Percentiles rank a stretch among this genome's conserved stretches.
Conservation (phyloP, 2,888 invertebrate genomes). For the Siphonodentalium dalli region DNA sequence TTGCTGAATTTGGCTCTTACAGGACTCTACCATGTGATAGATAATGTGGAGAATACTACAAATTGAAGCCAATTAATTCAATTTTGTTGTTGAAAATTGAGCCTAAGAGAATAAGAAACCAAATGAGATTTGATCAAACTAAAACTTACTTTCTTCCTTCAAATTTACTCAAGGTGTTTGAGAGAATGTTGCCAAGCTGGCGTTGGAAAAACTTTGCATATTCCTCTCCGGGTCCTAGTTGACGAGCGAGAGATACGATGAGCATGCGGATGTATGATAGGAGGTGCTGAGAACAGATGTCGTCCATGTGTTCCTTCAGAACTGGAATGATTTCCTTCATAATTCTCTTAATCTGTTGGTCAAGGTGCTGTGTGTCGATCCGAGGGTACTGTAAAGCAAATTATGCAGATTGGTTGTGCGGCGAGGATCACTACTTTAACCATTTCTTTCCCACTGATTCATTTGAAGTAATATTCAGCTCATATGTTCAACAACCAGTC, state of each 20-base stretch:
- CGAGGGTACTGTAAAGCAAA: conserved; percentile 48
- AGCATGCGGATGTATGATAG: conserved; percentile 56
- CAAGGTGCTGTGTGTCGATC: conserved; percentile 60
- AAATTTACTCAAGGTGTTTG: conserved; percentile 64
- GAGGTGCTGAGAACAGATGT: conserved; percentile 60
- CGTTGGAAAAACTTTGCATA: conserved; percentile 62
- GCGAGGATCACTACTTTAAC: not conserved
- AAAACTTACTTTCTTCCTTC: conserved; percentile 60
- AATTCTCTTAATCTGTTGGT: conserved; percentile 62
- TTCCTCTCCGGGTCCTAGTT: conserved; percentile 51
- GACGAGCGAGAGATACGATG: conserved; percentile 51
- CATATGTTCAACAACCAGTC: too few species aligned
- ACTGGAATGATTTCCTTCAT: conserved; percentile 64
- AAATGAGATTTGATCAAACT: too few species aligned
- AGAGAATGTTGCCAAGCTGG: conserved; percentile 63
- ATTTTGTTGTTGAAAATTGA: too few species aligned
- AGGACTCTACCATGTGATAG: too few species aligned
- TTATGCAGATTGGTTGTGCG: not conserved
- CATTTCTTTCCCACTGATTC: too few species aligned
- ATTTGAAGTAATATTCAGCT: too few species aligned
- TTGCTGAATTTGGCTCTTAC: too few species aligned
- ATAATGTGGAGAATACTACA: too few species aligned
- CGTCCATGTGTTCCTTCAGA: conserved; percentile 62
- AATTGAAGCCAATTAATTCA: too few species aligned
- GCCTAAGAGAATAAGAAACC: too few species aligned